A percentile compares a stretch with the other conserved stretches of the same genome.
These are phyloP conservation scores for Elanus axillaris DNA, from an alignment of 2,113 vertebrate genomes.

Conservation along the genomic window DNA sequence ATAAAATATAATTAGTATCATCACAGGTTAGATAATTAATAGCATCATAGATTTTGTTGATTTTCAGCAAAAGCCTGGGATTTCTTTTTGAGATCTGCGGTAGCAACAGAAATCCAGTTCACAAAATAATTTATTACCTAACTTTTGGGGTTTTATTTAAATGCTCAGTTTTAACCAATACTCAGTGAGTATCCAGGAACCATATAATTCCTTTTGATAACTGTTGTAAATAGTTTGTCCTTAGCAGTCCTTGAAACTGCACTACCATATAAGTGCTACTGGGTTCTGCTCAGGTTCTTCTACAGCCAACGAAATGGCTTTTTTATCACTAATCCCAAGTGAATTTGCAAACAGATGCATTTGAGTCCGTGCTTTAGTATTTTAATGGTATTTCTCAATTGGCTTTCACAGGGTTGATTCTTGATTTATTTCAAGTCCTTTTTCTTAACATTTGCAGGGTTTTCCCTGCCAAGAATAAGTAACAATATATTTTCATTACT, in stretches of 20 bases:
- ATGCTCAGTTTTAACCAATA: background rate
- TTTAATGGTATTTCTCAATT: background rate
- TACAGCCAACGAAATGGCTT: background rate
- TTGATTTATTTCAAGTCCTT: background rate
- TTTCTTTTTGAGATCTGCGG: background rate
- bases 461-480: constrained; percentile 1
- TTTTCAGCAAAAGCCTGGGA: background rate
- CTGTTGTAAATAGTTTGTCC: background rate
- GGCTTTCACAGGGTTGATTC: background rate
- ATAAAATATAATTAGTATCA: background rate
- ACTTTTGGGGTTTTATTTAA: background rate
- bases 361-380: background rate
- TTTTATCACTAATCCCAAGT: background rate
- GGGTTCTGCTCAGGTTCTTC: background rate
- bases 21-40: background rate
- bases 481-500: constrained; percentile 18
- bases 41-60: background rate
- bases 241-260: background rate
- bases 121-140: background rate
- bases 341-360: background rate
- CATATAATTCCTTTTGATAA: background rate
- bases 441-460: background rate
- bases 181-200: background rate
- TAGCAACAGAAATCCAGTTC: background rate
- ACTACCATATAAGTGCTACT: rapidly evolving